phyloP scores from a whole-genome alignment of 2,888 invertebrate species.

The Physocephala rufipes region DNA sequence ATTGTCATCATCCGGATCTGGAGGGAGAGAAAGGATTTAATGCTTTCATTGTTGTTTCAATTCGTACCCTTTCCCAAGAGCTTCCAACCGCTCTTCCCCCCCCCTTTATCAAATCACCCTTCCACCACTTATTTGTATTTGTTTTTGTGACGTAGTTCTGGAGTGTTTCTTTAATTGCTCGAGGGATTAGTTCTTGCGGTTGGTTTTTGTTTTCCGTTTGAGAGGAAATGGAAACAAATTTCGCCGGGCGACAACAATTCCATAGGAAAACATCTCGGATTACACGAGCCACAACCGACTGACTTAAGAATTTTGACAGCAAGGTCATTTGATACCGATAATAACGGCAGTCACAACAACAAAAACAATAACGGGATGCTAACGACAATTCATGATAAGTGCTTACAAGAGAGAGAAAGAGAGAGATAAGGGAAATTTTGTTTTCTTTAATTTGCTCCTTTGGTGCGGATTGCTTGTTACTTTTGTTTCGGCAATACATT shows the following conservation, averaged over 20 bases:
- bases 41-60: slow-evolving; percentile 2
- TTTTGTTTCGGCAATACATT: not conserved
- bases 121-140: slow-evolving; percentile 29
- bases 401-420: slow-evolving; percentile 5
- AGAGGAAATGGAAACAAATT: slow-evolving; percentile 41
- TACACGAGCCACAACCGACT: not conserved
- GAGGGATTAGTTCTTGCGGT: slow-evolving; percentile 39
- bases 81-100: too few relatives aligned
- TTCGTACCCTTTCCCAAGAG: not conserved
- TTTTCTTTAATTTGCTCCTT: not conserved
- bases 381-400: slow-evolving; percentile 3
- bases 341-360: slow-evolving; percentile 4
- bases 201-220: too few relatives aligned
- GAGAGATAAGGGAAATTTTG: too few relatives aligned
- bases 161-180: slow-evolving; percentile 42
- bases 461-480: not conserved
- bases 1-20: too few relatives aligned
- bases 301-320: too few relatives aligned
- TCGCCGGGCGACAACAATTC: not conserved
- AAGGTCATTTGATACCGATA: not conserved
- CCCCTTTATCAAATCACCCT: not conserved
- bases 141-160: slow-evolving; percentile 25
- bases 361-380: slow-evolving; percentile 8
- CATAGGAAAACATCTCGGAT: not conserved
- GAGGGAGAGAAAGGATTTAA: too few relatives aligned